phyloP scores from a whole-genome alignment of 2,888 invertebrate species.

The Tipula vernalis region DNA sequence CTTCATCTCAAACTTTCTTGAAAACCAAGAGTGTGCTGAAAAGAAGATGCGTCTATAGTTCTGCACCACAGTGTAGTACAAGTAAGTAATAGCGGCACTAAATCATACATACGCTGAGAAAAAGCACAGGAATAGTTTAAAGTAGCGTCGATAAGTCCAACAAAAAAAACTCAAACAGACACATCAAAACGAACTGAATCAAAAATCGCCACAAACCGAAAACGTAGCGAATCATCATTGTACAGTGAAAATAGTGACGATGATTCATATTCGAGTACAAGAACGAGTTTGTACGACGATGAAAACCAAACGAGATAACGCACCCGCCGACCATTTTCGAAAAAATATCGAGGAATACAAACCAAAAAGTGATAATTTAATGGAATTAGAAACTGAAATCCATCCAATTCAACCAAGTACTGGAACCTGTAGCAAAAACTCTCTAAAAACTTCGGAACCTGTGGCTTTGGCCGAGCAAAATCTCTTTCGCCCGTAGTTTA shows the following conservation, averaged over 20 bases:
- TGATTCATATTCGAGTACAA: constrained; percentile 52
- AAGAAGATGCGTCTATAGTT: too few species aligned
- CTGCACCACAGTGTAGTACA: too few species aligned
- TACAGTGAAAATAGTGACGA: constrained; percentile 48
- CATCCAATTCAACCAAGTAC: not conserved
- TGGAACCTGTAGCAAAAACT: not conserved
- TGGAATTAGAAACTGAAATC: not conserved
- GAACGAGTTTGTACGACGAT: constrained; percentile 78
- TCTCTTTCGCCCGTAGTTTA: not conserved
- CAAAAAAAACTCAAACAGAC: not conserved
- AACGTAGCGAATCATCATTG: constrained; percentile 50
- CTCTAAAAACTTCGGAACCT: not conserved
- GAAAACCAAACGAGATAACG: constrained; percentile 40
- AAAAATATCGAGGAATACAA: constrained; percentile 10
- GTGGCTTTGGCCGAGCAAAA: not conserved
- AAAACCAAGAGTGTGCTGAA: too few species aligned
- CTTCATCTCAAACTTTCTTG: too few species aligned
- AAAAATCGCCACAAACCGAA: constrained; percentile 37
- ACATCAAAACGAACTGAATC: constrained; percentile 25
- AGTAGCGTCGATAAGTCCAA: constrained; percentile 27
- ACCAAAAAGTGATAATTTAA: not conserved
- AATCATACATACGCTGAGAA: constrained; percentile 39
- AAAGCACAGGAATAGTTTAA: constrained; percentile 38
- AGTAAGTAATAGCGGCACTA: constrained; percentile 23
- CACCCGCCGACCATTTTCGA: constrained; percentile 13